Conservation (phyloP, 2,113 vertebrate genomes). For the Arizona elegans region DNA sequence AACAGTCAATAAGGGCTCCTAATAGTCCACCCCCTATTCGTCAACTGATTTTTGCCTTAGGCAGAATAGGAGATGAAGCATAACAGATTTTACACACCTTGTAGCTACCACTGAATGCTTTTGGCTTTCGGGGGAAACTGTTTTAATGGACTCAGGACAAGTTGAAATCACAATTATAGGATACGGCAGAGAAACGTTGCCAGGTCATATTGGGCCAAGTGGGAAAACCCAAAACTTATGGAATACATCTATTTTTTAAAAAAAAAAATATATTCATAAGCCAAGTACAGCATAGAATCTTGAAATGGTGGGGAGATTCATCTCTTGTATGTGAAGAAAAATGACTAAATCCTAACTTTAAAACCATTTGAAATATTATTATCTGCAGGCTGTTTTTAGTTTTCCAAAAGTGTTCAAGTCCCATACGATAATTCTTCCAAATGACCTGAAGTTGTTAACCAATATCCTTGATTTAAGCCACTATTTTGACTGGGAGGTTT, state of each 20-base stretch:
- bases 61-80: neutral
- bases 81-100: neutral
- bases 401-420: neutral
- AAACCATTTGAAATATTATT: neutral
- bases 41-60: neutral
- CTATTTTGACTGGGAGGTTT: neutral
- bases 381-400: neutral
- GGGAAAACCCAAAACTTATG: neutral
- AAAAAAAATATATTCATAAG: neutral
- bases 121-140: neutral
- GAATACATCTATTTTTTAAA: neutral
- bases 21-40: neutral
- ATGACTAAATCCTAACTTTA: neutral
- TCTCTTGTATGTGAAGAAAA: neutral
- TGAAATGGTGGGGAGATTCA: neutral
- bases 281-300: neutral
- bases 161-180: neutral
- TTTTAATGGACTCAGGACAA: neutral
- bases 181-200: neutral
- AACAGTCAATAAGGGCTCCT: neutral
- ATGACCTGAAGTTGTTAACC: neutral
- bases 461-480: neutral
- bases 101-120: neutral
- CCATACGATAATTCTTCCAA: neutral
- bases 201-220: neutral